phyloP scores from a whole-genome alignment of 1,140 invertebrate species.

The Triops longicaudatus region DNA sequence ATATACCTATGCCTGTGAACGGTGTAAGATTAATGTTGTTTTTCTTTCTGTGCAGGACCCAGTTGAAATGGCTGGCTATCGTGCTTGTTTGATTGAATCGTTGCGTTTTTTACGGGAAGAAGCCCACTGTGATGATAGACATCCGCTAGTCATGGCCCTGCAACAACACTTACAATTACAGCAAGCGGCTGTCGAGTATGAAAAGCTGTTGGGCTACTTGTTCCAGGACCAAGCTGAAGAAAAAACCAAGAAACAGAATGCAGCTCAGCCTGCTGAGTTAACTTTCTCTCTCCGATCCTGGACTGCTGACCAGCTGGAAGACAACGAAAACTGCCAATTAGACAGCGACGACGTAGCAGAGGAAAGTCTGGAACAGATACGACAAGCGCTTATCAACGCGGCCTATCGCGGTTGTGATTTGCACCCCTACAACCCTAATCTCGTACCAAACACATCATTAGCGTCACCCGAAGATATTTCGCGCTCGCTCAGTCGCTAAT shows the following conservation, averaged over 20 bases:
- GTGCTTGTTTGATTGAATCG: not conserved
- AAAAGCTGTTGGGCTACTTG: not conserved
- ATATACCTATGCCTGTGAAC: not conserved
- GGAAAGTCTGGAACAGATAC: not conserved
- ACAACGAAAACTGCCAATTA: conserved; percentile 3
- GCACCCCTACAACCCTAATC: not conserved
- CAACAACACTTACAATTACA: not conserved
- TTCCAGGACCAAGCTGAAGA: not conserved
- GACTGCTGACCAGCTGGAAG: not conserved
- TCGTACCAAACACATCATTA: not conserved
- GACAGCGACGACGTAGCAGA: not conserved
- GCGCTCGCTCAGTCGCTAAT: not conserved
- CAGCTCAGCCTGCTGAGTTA: not conserved
- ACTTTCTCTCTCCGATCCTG: not conserved
- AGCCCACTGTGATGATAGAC: not conserved
- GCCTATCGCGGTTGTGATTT: conserved; percentile 14
- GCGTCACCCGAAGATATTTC: not conserved
- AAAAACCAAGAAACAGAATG: not conserved
- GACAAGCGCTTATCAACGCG: not conserved
- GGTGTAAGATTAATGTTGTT: not conserved
- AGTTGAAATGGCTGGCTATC: not conserved
- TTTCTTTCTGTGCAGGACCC: not conserved
- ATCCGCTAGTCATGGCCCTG: not conserved
- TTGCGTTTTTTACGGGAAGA: not conserved
- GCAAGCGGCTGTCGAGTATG: conserved; percentile 5